Base-by-base conservation (phyloP, 1,140 invertebrate species). In the Procambarus virginalis region DNA sequence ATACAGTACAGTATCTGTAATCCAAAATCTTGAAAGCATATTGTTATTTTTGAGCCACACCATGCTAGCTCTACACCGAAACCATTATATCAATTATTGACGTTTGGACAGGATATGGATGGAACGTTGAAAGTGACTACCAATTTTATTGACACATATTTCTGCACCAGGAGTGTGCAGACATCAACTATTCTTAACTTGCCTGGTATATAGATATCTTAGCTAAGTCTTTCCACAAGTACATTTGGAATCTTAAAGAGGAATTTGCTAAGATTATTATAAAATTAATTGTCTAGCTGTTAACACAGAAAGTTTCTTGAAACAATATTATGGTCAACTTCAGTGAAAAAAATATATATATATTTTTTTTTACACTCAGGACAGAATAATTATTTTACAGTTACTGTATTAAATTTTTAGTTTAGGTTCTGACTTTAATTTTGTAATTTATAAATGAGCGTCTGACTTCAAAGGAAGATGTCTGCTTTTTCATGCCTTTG, bases 41-140 rank as follows among this genome's bases (percentile, higher is more conserved):
- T 34, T 73, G 68, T 5, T 34, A 73, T 73, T 20, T 34, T 64
- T 22, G 68, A 73, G 22, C n/a, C n/a, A 73, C 10, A 34, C 20
- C 68, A 73, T 34, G 22, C n/a, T 73, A 22, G n/a, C 68, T 73
- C 22, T 3, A 3, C 68, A 73, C 68, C 68, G 22, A 73, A 45
- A 73, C n/a, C 68, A 34, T 73, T 73, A 73, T 73, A 73, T 80
- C 49, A 58, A n/a, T 80, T 51, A 46, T 22, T 80, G 55, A 80
- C 58, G 12, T 80, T 58, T 80, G 78, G 78, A 80, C 77, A 80
- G 78, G 55, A 22, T 22, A 51, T 80, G 78, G 78, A 80, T 80
- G 78, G 78, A 80, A 46, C 10, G 68, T 73, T 73, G 6, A 73
- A 73, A 34, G 5, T 73, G 68, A 73, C 68, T 73, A 34, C n/a